Evolutionary conservation across 2,113 vertebrate genomes (phyloP).

Genomic region (Ranitomeya variabilis): DNA sequence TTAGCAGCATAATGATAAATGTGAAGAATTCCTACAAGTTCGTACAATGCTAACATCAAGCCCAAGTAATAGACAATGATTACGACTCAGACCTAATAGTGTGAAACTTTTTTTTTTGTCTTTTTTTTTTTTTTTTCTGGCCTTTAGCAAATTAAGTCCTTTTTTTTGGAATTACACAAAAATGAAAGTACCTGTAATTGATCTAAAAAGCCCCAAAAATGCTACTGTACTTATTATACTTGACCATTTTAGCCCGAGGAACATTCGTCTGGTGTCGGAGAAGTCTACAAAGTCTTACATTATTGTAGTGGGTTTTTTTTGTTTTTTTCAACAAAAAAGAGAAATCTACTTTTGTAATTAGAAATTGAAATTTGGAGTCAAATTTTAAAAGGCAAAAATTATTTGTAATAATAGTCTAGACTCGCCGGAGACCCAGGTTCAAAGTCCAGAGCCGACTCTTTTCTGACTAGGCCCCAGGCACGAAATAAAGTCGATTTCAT

Average conservation of each 20-base stretch:
- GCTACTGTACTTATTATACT: constrained; percentile 16
- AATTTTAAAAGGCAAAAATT: not conserved
- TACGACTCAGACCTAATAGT: constrained; percentile 36
- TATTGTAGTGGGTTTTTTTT: not conserved
- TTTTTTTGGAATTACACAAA: not conserved
- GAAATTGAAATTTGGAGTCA: not conserved
- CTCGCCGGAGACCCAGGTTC: not conserved
- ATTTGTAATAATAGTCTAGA: not conserved
- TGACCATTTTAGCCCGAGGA: constrained; percentile 40
- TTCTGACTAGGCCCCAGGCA: not conserved
- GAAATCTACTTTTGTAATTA: not conserved
- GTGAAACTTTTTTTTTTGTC: not conserved
- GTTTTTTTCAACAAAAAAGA: not conserved
- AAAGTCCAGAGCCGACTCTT: not conserved
- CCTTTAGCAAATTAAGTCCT: constrained; percentile 43
- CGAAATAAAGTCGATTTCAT: not conserved
- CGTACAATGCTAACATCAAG: constrained; percentile 45
- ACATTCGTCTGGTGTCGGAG: not conserved
- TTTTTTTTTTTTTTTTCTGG: not conserved
- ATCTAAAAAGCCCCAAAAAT: not conserved
- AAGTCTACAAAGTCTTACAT: not conserved
- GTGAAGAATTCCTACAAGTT: constrained; percentile 46
- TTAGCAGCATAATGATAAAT: constrained; percentile 40
- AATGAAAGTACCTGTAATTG: constrained; percentile 51
- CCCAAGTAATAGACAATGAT: constrained; percentile 43